A percentile compares a stretch with the other conserved stretches of the same genome.
phyloP scores from a whole-genome alignment of 2,888 invertebrate species.

The Agrotis puta region DNA sequence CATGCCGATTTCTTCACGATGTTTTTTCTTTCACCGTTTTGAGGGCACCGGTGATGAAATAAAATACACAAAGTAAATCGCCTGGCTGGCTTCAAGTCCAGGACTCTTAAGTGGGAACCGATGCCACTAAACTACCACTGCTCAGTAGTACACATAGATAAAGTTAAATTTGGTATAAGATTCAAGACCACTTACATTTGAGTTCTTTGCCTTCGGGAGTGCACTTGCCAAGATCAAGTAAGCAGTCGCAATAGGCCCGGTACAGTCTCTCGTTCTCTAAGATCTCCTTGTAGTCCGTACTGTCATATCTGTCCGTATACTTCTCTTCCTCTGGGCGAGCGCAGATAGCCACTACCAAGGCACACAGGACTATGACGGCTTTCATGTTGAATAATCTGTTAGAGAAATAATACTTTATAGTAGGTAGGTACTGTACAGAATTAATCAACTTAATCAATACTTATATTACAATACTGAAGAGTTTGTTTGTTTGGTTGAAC shows the following conservation, averaged over 20 bases:
- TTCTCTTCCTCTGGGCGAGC: constrained; percentile 60
- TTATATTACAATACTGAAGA: too few species aligned
- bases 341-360: constrained; percentile 69
- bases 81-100: too few species aligned
- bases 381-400: constrained; percentile 68
- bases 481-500: too few species aligned
- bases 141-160: not conserved
- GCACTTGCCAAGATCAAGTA: constrained; percentile 91
- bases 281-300: constrained; percentile 90
- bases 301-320: constrained; percentile 79
- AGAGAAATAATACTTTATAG: not conserved
- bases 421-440: too few species aligned
- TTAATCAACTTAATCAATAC: too few species aligned
- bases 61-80: too few species aligned
- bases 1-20: too few species aligned
- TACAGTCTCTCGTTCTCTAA: constrained; percentile 92
- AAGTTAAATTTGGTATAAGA: not conserved
- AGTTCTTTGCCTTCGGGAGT: constrained; percentile 92
- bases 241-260: constrained; percentile 92
- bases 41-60: too few species aligned
- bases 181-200: constrained; percentile 88
- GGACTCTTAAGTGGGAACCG: too few species aligned
- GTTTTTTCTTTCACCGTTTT: too few species aligned
- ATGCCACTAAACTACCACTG: too few species aligned
- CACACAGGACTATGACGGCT: constrained; percentile 69